A percentile compares a stretch with the other conserved stretches of the same genome.
phyloP scores from a whole-genome alignment of 2,113 vertebrate species.

The Scomber scombrus region DNA sequence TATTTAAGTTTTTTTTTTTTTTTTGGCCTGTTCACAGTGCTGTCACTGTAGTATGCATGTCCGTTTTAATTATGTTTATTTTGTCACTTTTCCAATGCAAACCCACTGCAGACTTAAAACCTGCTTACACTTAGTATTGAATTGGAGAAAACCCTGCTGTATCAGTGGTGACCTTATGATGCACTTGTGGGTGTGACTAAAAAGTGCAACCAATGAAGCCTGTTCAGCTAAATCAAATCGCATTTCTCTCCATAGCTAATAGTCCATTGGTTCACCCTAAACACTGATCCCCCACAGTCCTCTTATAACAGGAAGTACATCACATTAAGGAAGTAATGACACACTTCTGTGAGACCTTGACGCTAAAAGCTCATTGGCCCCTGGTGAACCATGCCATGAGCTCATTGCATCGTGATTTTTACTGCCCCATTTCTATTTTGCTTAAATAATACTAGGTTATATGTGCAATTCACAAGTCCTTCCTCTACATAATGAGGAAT shows the following conservation, averaged over 20 bases:
- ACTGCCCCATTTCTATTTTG: background rate
- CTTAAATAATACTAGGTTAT: background rate
- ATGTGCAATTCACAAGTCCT: background rate
- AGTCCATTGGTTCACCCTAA: constrained; percentile 5
- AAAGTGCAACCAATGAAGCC: constrained; percentile 1
- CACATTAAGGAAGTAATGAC: constrained; percentile 27
- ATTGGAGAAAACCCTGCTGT: background rate
- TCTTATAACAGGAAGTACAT: constrained; percentile 29
- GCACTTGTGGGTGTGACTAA: background rate
- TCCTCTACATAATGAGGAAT: constrained; percentile 12
- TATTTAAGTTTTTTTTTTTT: background rate
- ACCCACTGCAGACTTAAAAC: background rate
- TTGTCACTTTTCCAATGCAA: background rate
- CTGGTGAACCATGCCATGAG: too few relatives aligned
- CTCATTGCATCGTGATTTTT: background rate
- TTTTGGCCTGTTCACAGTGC: constrained; percentile 2
- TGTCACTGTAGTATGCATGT: background rate
- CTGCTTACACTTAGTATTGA: background rate
- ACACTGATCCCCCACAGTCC: background rate
- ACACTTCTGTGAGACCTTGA: background rate
- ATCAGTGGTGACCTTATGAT: background rate
- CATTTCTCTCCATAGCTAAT: background rate
- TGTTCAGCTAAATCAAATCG: background rate
- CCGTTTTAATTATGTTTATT: background rate
- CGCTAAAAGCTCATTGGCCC: background rate